phyloP scores from a whole-genome alignment of 2,888 invertebrate species.

The Eupithecia insigniata region DNA sequence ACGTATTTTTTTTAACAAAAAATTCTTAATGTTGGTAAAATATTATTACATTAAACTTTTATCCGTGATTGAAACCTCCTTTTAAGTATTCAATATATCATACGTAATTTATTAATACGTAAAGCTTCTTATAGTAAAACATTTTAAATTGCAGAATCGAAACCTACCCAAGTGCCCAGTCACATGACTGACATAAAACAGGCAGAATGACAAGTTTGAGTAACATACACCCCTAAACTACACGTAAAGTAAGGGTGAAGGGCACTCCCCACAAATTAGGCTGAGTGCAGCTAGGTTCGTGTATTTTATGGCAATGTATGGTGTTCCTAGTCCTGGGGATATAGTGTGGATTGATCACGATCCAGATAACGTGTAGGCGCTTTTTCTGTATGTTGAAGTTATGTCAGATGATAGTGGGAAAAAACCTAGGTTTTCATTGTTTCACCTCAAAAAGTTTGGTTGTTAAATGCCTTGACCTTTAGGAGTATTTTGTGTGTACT shows the following conservation, averaged over 20 bases:
- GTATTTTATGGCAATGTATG: not conserved
- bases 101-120: no score
- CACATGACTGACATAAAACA: slow-evolving; percentile 23
- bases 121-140: no score
- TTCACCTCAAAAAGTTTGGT: not conserved
- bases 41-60: no score
- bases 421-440: not conserved
- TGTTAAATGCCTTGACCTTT: not conserved
- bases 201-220: slow-evolving; percentile 14
- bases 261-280: slow-evolving; percentile 61
- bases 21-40: no score
- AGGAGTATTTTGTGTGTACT: not conserved
- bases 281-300: slow-evolving; percentile 54
- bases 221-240: slow-evolving; percentile 15
- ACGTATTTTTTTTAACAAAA: no score
- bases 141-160: not conserved
- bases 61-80: no score
- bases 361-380: not conserved
- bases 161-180: not conserved
- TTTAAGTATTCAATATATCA: no score
- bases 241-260: slow-evolving; percentile 25
- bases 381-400: not conserved
- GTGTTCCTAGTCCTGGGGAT: not conserved
- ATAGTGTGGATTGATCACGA: not conserved
- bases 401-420: not conserved